Percentiles rank a stretch among this genome's conserved stretches.
Evolutionary conservation across 2,888 invertebrate genomes (phyloP).

Genomic region (Dichetophora obliterata): DNA sequence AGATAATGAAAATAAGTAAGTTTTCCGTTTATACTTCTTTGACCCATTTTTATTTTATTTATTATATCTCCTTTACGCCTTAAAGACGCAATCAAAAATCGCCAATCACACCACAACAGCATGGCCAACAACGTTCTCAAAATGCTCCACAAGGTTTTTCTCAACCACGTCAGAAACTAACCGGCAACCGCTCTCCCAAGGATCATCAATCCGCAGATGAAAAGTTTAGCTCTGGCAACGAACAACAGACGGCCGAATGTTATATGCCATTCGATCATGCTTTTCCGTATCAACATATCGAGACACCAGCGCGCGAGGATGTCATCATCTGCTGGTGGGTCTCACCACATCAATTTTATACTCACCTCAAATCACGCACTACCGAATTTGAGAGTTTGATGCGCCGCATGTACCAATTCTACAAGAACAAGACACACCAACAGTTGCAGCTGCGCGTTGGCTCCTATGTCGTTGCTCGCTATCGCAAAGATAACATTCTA

Average conservation of each 20-base stretch:
- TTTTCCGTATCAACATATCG: constrained; percentile 71
- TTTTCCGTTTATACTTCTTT: not conserved
- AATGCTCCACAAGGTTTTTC: constrained; percentile 65
- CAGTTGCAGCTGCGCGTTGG: constrained; percentile 72
- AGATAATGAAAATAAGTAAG: constrained; percentile 58
- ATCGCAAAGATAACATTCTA: constrained; percentile 78
- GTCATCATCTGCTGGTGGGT: constrained; percentile 82
- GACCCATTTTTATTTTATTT: not conserved
- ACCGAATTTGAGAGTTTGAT: constrained; percentile 77
- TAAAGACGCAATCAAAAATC: constrained; percentile 42
- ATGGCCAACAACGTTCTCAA: constrained; percentile 52
- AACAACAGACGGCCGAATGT: constrained; percentile 52
- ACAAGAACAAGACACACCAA: constrained; percentile 71
- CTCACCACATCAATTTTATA: constrained; percentile 80
- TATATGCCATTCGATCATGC: constrained; percentile 72
- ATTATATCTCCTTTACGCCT: not conserved
- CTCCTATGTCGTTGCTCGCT: constrained; percentile 78
- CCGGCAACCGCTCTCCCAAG: constrained; percentile 21
- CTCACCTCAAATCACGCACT: constrained; percentile 72
- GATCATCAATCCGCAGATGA: not conserved
- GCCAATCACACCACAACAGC: constrained; percentile 50
- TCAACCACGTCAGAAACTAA: constrained; percentile 33
- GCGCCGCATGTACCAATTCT: constrained; percentile 78
- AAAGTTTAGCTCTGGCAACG: constrained; percentile 1
- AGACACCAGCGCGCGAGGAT: constrained; percentile 72